Conservation (phyloP, 2,113 vertebrate genomes). For the Phocoena sinus region DNA sequence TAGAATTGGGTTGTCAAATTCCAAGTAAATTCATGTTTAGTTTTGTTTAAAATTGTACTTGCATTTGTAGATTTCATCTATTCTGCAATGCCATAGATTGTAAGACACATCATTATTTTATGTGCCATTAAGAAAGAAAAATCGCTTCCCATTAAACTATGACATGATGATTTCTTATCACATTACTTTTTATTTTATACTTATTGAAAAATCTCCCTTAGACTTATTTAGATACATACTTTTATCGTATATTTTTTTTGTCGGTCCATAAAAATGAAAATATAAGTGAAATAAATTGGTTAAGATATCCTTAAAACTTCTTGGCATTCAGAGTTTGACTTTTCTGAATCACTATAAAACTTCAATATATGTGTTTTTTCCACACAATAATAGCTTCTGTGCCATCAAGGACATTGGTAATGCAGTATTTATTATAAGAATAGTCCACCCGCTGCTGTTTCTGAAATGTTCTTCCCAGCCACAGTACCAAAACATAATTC, state of each 20-base stretch:
- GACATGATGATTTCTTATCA: constrained; percentile 1
- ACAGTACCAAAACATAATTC: background rate
- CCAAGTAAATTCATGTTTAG: constrained; percentile 16
- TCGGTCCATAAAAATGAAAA: constrained; percentile 12
- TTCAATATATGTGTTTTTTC: background rate
- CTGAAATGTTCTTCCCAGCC: constrained; percentile 7
- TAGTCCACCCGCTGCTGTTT: background rate
- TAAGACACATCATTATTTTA: constrained; percentile 35
- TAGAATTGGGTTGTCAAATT: background rate
- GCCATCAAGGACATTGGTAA: background rate
- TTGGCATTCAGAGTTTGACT: background rate
- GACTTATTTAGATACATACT: background rate
- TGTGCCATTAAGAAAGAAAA: constrained; percentile 21
- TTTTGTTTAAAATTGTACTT: background rate
- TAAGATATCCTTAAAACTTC: background rate
- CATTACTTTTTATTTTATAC: constrained; percentile 31
- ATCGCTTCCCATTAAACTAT: background rate
- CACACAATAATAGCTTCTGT: background rate
- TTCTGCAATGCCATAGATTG: background rate
- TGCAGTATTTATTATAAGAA: constrained; percentile 5
- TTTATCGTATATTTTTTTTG: background rate
- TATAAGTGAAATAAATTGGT: constrained; percentile 16
- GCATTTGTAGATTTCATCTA: background rate
- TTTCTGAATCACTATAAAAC: background rate
- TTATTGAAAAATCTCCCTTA: background rate